phyloP scores from a whole-genome alignment of 2,797 vertebrate species.

The Champsocephalus esox region DNA sequence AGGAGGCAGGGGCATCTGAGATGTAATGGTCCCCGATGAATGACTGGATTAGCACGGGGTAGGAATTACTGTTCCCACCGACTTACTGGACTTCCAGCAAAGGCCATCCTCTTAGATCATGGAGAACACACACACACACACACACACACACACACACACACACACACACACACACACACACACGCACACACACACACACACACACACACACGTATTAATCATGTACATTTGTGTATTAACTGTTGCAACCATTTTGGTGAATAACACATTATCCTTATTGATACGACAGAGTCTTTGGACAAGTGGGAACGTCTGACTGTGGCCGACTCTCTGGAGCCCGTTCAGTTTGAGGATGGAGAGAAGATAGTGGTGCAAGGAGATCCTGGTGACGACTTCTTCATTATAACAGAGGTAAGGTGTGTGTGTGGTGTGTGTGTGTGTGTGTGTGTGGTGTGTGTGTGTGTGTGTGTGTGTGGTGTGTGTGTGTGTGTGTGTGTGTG shows the following conservation, averaged over 20 bases:
- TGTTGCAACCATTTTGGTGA: conserved; percentile 1
- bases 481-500: not conserved
- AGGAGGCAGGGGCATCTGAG: conserved; percentile 28
- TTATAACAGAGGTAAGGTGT: conserved; percentile 85
- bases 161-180: not conserved
- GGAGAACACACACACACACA: conserved; percentile 10
- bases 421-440: conserved; percentile 1
- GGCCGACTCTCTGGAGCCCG: conserved; percentile 95
- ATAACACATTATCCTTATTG: conserved; percentile 16
- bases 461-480: not conserved
- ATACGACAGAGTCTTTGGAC: conserved; percentile 92
- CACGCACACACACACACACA: not conserved
- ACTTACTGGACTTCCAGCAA: conserved; percentile 27
- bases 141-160: not conserved
- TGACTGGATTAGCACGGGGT: conserved; percentile 64
- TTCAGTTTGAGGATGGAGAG: conserved; percentile 97
- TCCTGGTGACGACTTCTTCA: conserved; percentile 98
- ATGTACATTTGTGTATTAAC: not conserved
- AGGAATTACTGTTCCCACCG: conserved; percentile 43
- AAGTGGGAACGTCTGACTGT: conserved; percentile 98
- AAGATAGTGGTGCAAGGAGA: conserved; percentile 99
- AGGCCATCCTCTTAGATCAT: conserved; percentile 17
- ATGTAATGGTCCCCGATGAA: conserved; percentile 61
- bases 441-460: not conserved
- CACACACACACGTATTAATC: not conserved